Conservation (phyloP, 2,888 invertebrate genomes). For the Exocentrus adspersus region DNA sequence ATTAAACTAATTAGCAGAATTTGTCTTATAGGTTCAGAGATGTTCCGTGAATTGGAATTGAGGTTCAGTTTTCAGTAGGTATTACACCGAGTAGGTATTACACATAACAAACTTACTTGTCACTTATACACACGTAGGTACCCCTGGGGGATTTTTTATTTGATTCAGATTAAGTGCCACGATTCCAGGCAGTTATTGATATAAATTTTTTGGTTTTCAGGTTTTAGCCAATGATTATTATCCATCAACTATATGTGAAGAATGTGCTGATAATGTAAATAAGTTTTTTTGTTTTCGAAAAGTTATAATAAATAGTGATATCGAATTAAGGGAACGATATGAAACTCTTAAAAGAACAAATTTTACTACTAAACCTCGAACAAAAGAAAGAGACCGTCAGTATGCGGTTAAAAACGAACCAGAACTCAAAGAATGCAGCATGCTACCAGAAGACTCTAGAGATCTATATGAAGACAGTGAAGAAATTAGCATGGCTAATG, state of each 20-base stretch:
- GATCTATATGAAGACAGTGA: slow-evolving; percentile 8
- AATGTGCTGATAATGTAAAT: slow-evolving; percentile 51
- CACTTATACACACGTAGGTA: too few species aligned
- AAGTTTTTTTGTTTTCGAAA: slow-evolving; percentile 52
- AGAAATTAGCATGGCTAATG: neutral
- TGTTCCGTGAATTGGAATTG: too few species aligned
- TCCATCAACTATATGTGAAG: slow-evolving; percentile 51
- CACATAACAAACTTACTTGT: too few species aligned
- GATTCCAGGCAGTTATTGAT: slow-evolving; percentile 4
- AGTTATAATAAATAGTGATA: slow-evolving; percentile 50
- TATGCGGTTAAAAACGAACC: slow-evolving; percentile 20
- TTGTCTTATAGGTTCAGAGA: too few species aligned
- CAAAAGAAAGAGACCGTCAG: slow-evolving; percentile 28
- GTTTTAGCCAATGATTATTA: slow-evolving; percentile 43
- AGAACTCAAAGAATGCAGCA: slow-evolving; percentile 3
- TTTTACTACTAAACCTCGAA: slow-evolving; percentile 30
- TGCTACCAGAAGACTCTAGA: neutral
- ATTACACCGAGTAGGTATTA: too few species aligned
- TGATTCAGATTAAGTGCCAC: too few species aligned
- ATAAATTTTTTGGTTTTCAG: slow-evolving; percentile 28
- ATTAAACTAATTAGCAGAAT: too few species aligned
- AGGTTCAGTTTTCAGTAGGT: too few species aligned
- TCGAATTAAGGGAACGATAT: slow-evolving; percentile 44
- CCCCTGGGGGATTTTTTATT: too few species aligned
- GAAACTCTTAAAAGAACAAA: slow-evolving; percentile 38